Evolutionary conservation across 2,797 vertebrate species (phyloP).

Genomic region (Craterocephalus amniculus): DNA sequence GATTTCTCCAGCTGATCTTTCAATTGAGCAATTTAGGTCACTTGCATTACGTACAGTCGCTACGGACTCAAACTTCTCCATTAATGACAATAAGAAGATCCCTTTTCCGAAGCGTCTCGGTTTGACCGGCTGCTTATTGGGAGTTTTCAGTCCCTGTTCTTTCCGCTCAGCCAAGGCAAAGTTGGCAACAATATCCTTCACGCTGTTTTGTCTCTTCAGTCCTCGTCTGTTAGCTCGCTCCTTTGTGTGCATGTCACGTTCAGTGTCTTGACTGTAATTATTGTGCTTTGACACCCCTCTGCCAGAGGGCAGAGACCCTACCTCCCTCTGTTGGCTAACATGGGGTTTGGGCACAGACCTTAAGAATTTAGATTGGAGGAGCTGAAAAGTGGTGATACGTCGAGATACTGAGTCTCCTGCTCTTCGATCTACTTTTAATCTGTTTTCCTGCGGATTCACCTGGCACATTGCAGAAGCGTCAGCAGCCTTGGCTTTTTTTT

Average conservation of each 20-base stretch:
- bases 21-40: slow-evolving; percentile 63
- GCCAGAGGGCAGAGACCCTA: slow-evolving; percentile 81
- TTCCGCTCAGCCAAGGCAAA: slow-evolving; percentile 86
- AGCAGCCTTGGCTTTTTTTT: slow-evolving; percentile 12
- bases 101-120: slow-evolving; percentile 65
- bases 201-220: slow-evolving; percentile 72
- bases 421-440: slow-evolving; percentile 24
- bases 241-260: slow-evolving; percentile 31
- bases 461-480: slow-evolving; percentile 33
- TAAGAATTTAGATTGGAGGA: slow-evolving; percentile 90
- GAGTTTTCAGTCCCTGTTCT: slow-evolving; percentile 67
- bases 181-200: slow-evolving; percentile 87
- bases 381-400: slow-evolving; percentile 88
- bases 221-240: slow-evolving; percentile 52
- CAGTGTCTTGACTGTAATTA: slow-evolving; percentile 25
- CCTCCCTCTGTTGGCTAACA: slow-evolving; percentile 85
- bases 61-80: slow-evolving; percentile 85
- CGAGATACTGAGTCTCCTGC: slow-evolving; percentile 29
- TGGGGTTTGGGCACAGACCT: slow-evolving; percentile 81
- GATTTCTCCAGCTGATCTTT: slow-evolving; percentile 32
- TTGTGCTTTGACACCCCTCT: slow-evolving; percentile 21
- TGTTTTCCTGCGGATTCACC: slow-evolving; percentile 37
- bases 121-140: slow-evolving; percentile 56
- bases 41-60: slow-evolving; percentile 70
- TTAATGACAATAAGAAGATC: slow-evolving; percentile 80